phyloP scores from a whole-genome alignment of 2,797 vertebrate species.

The Gymnocypris eckloni region DNA sequence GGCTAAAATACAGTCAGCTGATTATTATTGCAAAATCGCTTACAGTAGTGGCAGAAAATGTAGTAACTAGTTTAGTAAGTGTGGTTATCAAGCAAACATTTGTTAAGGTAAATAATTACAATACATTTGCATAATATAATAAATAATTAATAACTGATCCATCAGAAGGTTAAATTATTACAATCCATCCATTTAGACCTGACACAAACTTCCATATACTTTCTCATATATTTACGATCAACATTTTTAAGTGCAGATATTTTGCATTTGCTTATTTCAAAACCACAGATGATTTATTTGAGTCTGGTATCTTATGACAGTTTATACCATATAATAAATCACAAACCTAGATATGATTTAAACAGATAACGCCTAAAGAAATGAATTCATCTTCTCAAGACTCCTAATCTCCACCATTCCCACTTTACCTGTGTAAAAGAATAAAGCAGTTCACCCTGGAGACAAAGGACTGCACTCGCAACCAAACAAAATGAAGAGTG shows the following conservation, averaged over 20 bases:
- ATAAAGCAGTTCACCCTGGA: slow-evolving; percentile 37
- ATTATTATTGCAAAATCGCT: background rate
- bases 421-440: slow-evolving; percentile 41
- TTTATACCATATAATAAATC: slow-evolving; percentile 23
- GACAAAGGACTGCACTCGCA: slow-evolving; percentile 20
- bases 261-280: slow-evolving; percentile 11
- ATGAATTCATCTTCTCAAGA: slow-evolving; percentile 20
- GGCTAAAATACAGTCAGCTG: background rate
- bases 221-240: background rate
- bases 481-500: slow-evolving; percentile 53
- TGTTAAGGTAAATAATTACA: background rate
- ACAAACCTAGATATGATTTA: slow-evolving; percentile 10
- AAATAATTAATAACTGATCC: background rate
- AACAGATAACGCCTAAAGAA: slow-evolving; percentile 34
- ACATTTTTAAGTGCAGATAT: slow-evolving; percentile 23
- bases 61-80: background rate
- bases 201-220: too few relatives aligned
- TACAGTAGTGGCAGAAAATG: background rate
- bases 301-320: slow-evolving; percentile 35
- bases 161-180: background rate
- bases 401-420: slow-evolving; percentile 20
- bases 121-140: background rate
- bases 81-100: background rate
- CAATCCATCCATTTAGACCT: background rate
- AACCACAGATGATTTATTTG: slow-evolving; percentile 33